A percentile compares a stretch with the other conserved stretches of the same genome.
phyloP scores from a whole-genome alignment of 1,140 invertebrate genomes.

The Heliconius himera region DNA sequence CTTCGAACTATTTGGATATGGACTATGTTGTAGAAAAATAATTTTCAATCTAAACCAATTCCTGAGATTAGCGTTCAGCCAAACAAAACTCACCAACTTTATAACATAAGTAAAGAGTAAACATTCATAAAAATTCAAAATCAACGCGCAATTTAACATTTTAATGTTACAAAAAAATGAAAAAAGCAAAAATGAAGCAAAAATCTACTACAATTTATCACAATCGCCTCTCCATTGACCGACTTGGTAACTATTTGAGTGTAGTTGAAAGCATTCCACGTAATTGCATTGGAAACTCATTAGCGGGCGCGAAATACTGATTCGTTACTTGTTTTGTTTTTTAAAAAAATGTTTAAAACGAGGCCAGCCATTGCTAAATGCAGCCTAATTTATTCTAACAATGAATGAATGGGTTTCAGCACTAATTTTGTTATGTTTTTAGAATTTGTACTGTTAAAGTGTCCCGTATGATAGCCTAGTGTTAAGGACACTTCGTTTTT shows the following conservation, averaged over 20 bases:
- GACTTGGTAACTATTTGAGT: constrained; percentile 47
- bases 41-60: too few species aligned
- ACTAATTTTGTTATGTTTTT: neutral
- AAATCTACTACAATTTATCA: neutral
- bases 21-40: too few species aligned
- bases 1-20: too few species aligned
- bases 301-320: constrained; percentile 64
- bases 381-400: constrained; percentile 28
- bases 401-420: neutral
- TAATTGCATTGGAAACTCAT: constrained; percentile 70
- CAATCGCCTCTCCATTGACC: constrained; percentile 25
- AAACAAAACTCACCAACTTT: too few species aligned
- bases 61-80: too few species aligned
- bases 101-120: too few species aligned
- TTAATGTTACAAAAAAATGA: neutral
- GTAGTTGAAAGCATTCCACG: constrained; percentile 50
- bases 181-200: neutral
- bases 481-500: too few species aligned
- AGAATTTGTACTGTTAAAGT: neutral
- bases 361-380: constrained; percentile 55
- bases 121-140: neutral
- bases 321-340: constrained; percentile 64
- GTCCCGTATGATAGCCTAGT: too few species aligned
- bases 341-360: constrained; percentile 48
- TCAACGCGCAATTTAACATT: neutral